Conservation (phyloP, 2,888 invertebrate genomes). For the Bedellia somnulentella region DNA sequence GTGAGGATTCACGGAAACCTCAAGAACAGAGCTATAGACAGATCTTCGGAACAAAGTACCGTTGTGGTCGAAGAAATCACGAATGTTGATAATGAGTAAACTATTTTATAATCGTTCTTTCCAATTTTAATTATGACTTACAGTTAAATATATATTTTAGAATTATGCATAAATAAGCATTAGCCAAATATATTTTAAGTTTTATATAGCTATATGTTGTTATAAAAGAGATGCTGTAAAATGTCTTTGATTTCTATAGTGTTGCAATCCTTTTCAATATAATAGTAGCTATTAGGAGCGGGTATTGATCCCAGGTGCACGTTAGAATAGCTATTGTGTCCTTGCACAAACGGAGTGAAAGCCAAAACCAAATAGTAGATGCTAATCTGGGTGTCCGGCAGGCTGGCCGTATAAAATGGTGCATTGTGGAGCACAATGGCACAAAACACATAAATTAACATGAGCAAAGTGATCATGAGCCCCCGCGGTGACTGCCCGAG, state of each 20-base stretch:
- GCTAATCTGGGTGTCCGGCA: slow-evolving; percentile 59
- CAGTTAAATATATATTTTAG: no score
- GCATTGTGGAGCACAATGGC: slow-evolving; percentile 41
- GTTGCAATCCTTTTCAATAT: slow-evolving; percentile 3
- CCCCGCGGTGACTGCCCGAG: slow-evolving; percentile 40
- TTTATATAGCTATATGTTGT: no score
- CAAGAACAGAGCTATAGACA: no score
- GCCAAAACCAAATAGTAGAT: slow-evolving; percentile 42
- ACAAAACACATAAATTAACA: slow-evolving; percentile 60
- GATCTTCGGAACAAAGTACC: no score
- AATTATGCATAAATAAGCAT: no score
- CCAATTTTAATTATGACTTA: no score
- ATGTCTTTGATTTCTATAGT: no score
- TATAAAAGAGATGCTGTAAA: no score
- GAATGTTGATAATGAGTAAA: slow-evolving; percentile 25
- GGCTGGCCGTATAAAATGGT: slow-evolving; percentile 46
- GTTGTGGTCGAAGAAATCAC: slow-evolving; percentile 23
- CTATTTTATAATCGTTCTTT: no score
- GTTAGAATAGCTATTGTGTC: slow-evolving; percentile 32
- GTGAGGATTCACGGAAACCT: slow-evolving; percentile 73
- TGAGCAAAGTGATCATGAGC: slow-evolving; percentile 56
- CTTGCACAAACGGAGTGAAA: slow-evolving; percentile 57
- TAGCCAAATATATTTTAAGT: no score
- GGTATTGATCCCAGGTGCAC: slow-evolving; percentile 50
- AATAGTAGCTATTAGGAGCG: slow-evolving; percentile 23